Percentiles rank a stretch among this genome's conserved stretches.
phyloP scores from a whole-genome alignment of 1,140 invertebrate genomes.

The Achatina immaculata region DNA sequence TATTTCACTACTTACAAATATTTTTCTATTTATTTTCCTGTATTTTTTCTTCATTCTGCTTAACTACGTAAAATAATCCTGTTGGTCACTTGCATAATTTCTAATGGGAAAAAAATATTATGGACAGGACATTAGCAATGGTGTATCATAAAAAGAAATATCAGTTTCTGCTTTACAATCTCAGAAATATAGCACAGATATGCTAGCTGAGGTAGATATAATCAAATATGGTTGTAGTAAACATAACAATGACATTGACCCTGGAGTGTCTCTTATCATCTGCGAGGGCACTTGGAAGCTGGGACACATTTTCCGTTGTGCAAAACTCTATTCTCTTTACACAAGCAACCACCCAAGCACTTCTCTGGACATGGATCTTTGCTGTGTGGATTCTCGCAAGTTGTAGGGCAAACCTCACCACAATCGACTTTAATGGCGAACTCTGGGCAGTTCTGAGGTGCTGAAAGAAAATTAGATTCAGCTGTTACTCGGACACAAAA shows the following conservation, averaged over 20 bases:
- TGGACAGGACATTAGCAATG: too few species aligned
- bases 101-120: too few species aligned
- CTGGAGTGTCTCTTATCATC: background rate
- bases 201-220: background rate
- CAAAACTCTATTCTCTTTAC: background rate
- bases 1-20: too few species aligned
- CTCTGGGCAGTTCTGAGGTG: background rate
- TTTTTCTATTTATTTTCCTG: too few species aligned
- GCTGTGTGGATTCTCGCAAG: background rate
- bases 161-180: too few species aligned
- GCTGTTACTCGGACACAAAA: too few species aligned
- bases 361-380: background rate
- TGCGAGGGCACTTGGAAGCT: background rate
- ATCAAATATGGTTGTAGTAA: background rate
- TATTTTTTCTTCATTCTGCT: too few species aligned
- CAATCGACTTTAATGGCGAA: background rate
- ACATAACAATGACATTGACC: background rate
- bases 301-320: background rate
- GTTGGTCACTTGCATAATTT: too few species aligned
- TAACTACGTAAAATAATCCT: too few species aligned
- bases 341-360: background rate
- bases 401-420: slow-evolving; percentile 8
- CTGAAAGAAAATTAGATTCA: too few species aligned
- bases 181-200: background rate
- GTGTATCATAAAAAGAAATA: too few species aligned